Evolutionary conservation across 2,113 vertebrate species (phyloP), one percentile per base, ranked within the genome.

Genomic region (Oxygymnocypris stewartii): DNA sequence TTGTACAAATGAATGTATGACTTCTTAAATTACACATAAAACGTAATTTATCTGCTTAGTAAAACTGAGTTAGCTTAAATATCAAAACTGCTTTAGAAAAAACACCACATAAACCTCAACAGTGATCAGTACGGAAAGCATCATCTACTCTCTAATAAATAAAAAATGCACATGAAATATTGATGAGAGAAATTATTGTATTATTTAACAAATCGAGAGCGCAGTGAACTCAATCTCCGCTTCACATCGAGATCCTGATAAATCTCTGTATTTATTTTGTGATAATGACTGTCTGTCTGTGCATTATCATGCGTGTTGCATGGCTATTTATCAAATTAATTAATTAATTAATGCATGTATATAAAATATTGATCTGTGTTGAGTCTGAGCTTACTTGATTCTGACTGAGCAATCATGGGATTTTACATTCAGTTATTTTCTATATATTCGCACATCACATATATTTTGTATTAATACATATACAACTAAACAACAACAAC

Each of bases 11-110:
- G 57, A 25, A 63, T 4, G 5, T 2, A 47, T 20, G 40, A 20
- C 40, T 65, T 47, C 25, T 69, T 71, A 71, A 71, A 71, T 23
- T 82, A 23, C 79, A 82, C 59, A 54, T 54, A 6, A 6, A 65
- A 35, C 1, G 25, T 37, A 5, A 67, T 65, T 40, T 9, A 80
- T 40, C 12, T 25, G 20, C 31, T 63, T 61, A 25, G 8, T 79
- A 40, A 79, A 79, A 57, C 4, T 0, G 14, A 57, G 47, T 78
- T 16, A 78, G 42, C 47, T 65, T 8, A 49, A 76, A 49, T 42
- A 28, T 76, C 42, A 76, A 6, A 49, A 42, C 11, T 63, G 59
- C n/a, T 63, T 63, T 65, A 13, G 31, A 54, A 18, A 54, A 59
- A 23, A 54, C 6, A 54, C 51, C 20, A 23, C 20, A 59, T 23